These are phyloP conservation scores for Lepus oiostolus DNA, from an alignment of 2,797 vertebrate genomes.

Conservation along the genomic window DNA sequence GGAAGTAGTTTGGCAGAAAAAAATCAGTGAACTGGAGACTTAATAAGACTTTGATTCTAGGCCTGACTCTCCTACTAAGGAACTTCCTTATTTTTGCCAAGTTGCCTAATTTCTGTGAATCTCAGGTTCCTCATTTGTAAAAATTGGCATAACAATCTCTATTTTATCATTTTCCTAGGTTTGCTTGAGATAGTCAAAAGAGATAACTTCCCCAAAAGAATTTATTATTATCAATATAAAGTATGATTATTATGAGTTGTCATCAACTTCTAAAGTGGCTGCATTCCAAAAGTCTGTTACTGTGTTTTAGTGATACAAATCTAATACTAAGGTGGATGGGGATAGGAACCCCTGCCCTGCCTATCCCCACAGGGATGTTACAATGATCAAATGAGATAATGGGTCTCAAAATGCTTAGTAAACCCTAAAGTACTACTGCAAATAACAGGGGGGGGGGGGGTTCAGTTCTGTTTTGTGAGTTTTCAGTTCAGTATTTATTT, in stretches of 20 bases:
- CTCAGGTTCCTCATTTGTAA: background rate
- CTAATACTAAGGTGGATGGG: background rate
- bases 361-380: background rate
- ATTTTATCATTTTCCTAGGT: background rate
- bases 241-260: background rate
- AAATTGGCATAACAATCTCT: background rate
- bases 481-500: slow-evolving; percentile 4
- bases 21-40: background rate
- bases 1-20: background rate
- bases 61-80: background rate
- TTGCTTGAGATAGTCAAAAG: background rate
- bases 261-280: background rate
- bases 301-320: background rate
- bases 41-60: background rate
- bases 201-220: background rate
- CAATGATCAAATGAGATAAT: slow-evolving; percentile 29
- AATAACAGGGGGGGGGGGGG: background rate
- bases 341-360: background rate
- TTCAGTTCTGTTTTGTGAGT: background rate
- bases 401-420: background rate
- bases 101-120: background rate
- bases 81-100: background rate
- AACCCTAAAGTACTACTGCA: background rate
- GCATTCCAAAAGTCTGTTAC: background rate
- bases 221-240: background rate